Conservation (phyloP, 2,888 invertebrate species). For the Lasioglossum marginatum region DNA sequence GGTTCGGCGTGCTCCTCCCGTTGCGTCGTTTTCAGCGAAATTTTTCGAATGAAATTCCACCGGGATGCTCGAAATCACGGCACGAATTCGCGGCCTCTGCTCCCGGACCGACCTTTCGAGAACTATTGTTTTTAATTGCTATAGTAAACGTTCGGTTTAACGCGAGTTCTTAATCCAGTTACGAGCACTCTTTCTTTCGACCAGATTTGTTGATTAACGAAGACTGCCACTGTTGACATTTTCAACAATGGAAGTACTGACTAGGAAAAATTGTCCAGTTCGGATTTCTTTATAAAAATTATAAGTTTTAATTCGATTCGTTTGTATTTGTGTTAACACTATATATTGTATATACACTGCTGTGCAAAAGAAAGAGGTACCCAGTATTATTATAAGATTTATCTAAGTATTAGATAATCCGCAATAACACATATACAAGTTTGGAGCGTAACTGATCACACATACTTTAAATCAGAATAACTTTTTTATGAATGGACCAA, state of each 20-base stretch:
- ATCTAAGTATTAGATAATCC: too few species aligned
- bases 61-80: not conserved
- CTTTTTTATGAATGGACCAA: too few species aligned
- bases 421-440: too few species aligned
- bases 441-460: too few species aligned
- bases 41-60: constrained; percentile 5
- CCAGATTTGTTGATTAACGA: not conserved
- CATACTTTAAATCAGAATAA: too few species aligned
- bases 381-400: too few species aligned
- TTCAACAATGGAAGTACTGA: not conserved
- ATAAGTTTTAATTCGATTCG: too few species aligned
- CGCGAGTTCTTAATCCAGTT: not conserved
- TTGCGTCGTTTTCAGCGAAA: not conserved
- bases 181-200: not conserved
- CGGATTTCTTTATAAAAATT: not conserved
- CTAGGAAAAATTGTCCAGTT: not conserved
- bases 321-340: too few species aligned
- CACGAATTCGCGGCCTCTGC: not conserved
- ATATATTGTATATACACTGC: too few species aligned
- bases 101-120: not conserved
- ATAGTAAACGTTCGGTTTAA: not conserved
- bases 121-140: constrained; percentile 2
- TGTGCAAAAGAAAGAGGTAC: too few species aligned
- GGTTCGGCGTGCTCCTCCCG: not conserved
- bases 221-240: not conserved